Evolutionary conservation across 2,113 vertebrate species (phyloP).

Genomic region (Pedionomus torquatus): DNA sequence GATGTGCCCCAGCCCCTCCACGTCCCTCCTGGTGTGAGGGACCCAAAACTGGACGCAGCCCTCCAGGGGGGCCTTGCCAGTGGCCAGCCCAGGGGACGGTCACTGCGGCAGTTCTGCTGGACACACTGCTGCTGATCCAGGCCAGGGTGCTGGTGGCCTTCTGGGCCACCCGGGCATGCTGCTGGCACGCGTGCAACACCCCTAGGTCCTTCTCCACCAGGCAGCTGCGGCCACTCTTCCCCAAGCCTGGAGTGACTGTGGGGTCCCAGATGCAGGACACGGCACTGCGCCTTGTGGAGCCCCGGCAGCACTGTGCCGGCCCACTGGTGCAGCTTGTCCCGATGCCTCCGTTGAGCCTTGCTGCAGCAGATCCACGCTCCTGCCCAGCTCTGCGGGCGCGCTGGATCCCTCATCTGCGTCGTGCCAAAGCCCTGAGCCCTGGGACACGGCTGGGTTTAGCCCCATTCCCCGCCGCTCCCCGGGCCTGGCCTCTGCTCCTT

Average conservation of each 20-base stretch:
- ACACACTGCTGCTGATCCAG: background rate
- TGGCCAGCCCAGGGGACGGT: fast-evolving
- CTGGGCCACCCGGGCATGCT: background rate
- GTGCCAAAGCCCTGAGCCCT: background rate
- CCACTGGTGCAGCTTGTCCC: background rate
- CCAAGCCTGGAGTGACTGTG: background rate
- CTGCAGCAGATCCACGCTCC: background rate
- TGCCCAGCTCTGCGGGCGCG: background rate
- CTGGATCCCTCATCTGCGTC: background rate
- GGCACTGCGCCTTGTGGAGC: background rate
- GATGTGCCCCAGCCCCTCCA: background rate
- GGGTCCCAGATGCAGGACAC: background rate
- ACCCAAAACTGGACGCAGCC: background rate
- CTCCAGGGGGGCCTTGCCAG: background rate
- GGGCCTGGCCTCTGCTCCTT: background rate
- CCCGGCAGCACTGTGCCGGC: background rate
- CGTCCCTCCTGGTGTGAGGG: background rate
- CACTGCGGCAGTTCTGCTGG: background rate
- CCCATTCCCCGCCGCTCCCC: background rate
- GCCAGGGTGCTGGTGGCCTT: background rate
- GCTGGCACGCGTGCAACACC: background rate
- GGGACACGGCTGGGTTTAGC: background rate
- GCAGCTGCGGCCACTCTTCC: background rate
- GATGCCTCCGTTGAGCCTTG: background rate
- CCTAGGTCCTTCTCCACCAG: background rate